Conservation (phyloP, 2,797 vertebrate genomes). For the Parotocinclus haroldoi region DNA sequence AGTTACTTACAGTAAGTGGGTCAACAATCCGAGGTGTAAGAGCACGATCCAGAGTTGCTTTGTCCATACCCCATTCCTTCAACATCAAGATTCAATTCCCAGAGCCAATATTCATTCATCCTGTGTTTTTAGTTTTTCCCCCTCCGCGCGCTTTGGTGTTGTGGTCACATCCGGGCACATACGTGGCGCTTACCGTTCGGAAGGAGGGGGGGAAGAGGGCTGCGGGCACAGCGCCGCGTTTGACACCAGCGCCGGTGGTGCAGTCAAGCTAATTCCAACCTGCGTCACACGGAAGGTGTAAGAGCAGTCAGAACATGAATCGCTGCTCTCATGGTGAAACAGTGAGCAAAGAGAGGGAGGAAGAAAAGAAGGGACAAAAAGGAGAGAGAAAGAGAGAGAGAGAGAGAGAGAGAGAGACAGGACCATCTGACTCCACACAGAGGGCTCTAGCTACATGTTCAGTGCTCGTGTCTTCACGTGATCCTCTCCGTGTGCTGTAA, state of each 20-base stretch:
- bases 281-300: slow-evolving; percentile 95
- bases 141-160: slow-evolving; percentile 36
- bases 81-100: slow-evolving; percentile 26
- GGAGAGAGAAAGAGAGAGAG: slow-evolving; percentile 57
- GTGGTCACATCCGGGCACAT: slow-evolving; percentile 27
- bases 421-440: slow-evolving; percentile 71
- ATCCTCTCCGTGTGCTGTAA: slow-evolving; percentile 68
- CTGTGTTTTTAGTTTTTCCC: slow-evolving; percentile 24
- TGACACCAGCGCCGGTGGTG: slow-evolving; percentile 87
- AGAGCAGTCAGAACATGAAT: slow-evolving; percentile 81
- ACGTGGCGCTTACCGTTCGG: slow-evolving; percentile 47
- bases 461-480: slow-evolving; percentile 73
- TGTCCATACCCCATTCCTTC: slow-evolving; percentile 24
- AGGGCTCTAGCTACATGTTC: slow-evolving; percentile 69
- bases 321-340: slow-evolving; percentile 50
- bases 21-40: slow-evolving; percentile 21
- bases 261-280: slow-evolving; percentile 93
- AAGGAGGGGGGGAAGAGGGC: slow-evolving; percentile 60
- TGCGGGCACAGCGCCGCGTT: slow-evolving; percentile 81
- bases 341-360: slow-evolving; percentile 61
- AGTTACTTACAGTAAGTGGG: slow-evolving; percentile 19
- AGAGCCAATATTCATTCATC: slow-evolving; percentile 13
- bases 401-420: slow-evolving; percentile 64
- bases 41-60: slow-evolving; percentile 19
- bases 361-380: slow-evolving; percentile 53